Percentiles rank a stretch among this genome's conserved stretches.
phyloP scores from a whole-genome alignment of 2,797 vertebrate species.

The Chaunax sp. region DNA sequence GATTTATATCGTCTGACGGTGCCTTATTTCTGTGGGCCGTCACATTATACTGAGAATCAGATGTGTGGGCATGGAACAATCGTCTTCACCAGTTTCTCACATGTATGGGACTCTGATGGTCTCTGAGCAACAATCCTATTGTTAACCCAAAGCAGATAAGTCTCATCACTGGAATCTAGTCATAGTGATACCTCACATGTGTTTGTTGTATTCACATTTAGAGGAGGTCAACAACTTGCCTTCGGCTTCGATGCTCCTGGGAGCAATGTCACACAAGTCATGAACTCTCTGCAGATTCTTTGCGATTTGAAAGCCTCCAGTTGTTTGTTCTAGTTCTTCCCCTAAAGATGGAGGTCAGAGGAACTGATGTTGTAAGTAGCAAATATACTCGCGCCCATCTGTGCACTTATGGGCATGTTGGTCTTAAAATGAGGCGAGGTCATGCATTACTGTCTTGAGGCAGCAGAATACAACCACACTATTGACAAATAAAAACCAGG shows the following conservation, averaged over 20 bases:
- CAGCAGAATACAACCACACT: too few relatives aligned
- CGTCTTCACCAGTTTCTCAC: slow-evolving; percentile 52
- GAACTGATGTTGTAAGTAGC: not conserved
- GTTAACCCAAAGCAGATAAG: slow-evolving; percentile 29
- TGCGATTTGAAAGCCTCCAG: slow-evolving; percentile 24
- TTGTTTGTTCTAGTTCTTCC: slow-evolving; percentile 15
- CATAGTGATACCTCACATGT: slow-evolving; percentile 8
- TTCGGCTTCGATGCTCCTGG: slow-evolving; percentile 24
- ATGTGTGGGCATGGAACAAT: slow-evolving; percentile 65
- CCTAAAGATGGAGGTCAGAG: slow-evolving; percentile 12
- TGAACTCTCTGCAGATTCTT: slow-evolving; percentile 29
- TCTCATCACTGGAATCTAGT: slow-evolving; percentile 34
- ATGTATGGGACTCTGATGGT: slow-evolving; percentile 27
- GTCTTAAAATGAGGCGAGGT: not conserved
- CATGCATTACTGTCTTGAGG: too few relatives aligned
- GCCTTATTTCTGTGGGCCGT: slow-evolving; percentile 66
- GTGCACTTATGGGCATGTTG: not conserved
- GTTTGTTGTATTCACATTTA: slow-evolving; percentile 3
- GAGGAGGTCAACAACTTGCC: slow-evolving; percentile 10
- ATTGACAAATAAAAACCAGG: too few relatives aligned
- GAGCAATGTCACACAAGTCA: slow-evolving; percentile 16
- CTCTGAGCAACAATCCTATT: slow-evolving; percentile 21
- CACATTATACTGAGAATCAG: slow-evolving; percentile 61
- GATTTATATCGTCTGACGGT: slow-evolving; percentile 71
- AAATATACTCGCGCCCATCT: not conserved